phyloP scores from a whole-genome alignment of 2,113 vertebrate species.

The Rhinolophus ferrumequinum region DNA sequence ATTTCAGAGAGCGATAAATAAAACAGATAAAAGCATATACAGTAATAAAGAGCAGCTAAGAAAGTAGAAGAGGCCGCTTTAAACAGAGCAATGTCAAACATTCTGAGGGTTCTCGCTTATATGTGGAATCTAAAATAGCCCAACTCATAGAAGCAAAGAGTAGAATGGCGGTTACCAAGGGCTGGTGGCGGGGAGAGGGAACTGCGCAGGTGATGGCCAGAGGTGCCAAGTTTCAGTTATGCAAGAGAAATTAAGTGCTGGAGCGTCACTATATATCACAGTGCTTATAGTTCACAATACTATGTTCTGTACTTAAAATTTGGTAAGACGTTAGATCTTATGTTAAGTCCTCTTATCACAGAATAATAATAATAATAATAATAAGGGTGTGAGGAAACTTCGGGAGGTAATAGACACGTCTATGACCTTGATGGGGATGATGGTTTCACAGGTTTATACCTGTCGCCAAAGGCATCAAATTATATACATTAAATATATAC shows the following conservation, averaged over 20 bases:
- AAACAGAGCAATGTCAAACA: not conserved
- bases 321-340: not conserved
- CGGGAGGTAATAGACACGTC: not conserved
- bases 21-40: not conserved
- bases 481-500: not conserved
- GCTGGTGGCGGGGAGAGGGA: too few relatives aligned
- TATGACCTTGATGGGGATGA: not conserved
- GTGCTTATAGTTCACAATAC: not conserved
- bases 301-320: not conserved
- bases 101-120: not conserved
- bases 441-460: not conserved
- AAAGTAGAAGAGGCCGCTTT: not conserved
- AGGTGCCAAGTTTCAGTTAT: not conserved
- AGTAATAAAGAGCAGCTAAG: not conserved
- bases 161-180: not conserved
- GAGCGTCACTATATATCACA: not conserved
- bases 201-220: not conserved
- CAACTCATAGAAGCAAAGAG: not conserved
- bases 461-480: not conserved
- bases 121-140: not conserved
- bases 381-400: not conserved
- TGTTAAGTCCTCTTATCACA: not conserved
- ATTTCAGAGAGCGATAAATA: slow-evolving; percentile 11
- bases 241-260: not conserved
- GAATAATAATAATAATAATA: too few relatives aligned